Evolutionary conservation across 30 jellyfish, hydroid and myxozoan genomes (phyloP).

Genomic region (Cassiopea andromeda): DNA sequence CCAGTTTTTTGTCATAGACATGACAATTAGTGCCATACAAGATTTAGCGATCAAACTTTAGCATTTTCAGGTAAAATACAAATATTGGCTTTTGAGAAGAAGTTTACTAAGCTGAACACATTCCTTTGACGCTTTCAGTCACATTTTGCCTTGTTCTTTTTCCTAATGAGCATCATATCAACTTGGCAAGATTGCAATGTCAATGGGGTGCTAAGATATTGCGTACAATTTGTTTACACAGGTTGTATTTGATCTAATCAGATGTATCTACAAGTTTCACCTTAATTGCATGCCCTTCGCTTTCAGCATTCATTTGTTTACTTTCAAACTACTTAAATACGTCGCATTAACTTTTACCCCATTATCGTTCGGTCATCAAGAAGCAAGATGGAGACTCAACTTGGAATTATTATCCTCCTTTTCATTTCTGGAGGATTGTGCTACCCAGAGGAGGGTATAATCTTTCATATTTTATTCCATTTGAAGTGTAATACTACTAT

Average conservation of each 20-base stretch:
- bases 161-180: background rate
- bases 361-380: background rate
- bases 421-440: conserved; percentile 20
- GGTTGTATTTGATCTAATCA: background rate
- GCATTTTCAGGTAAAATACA: background rate
- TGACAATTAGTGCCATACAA: too few species aligned
- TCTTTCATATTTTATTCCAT: background rate
- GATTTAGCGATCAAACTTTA: background rate
- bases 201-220: background rate
- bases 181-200: background rate
- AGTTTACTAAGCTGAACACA: background rate
- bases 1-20: too few species aligned
- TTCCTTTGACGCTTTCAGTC: background rate
- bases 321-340: conserved; percentile 5
- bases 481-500: too few species aligned
- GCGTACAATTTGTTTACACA: background rate
- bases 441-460: conserved; percentile 68
- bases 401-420: background rate
- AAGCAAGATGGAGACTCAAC: conserved; percentile 10
- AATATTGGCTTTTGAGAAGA: background rate
- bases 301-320: background rate
- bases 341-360: background rate
- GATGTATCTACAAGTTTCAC: background rate
- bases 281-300: background rate
- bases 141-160: background rate